phyloP scores from a whole-genome alignment of 2,113 vertebrate species.

The Clarias batrachus region DNA sequence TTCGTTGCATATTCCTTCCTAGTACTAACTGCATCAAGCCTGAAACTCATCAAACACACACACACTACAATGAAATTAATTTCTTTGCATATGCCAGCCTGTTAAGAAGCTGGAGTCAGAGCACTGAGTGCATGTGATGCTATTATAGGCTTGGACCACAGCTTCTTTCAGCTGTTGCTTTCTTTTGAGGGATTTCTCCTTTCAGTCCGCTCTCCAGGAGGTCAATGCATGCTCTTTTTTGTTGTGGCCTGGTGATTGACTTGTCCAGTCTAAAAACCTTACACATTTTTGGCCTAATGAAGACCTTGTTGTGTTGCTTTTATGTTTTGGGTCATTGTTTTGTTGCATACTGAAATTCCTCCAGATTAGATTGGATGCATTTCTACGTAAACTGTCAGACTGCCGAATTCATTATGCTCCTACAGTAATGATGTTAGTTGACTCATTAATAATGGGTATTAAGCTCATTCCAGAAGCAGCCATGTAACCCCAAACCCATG shows the following conservation, averaged over 20 bases:
- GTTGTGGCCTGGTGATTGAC: not conserved
- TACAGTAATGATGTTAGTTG: not conserved
- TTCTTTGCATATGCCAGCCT: too few relatives aligned
- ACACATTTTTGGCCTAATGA: not conserved
- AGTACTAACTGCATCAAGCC: not conserved
- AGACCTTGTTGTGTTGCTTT: not conserved
- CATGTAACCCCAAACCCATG: not conserved
- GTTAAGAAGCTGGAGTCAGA: too few relatives aligned
- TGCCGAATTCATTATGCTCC: not conserved
- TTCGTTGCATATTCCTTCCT: not conserved
- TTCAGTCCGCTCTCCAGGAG: not conserved
- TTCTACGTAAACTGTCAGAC: not conserved
- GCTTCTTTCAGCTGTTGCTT: not conserved
- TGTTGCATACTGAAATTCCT: not conserved
- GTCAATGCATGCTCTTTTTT: not conserved
- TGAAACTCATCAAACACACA: not conserved
- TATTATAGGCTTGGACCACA: not conserved
- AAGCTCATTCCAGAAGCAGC: not conserved
- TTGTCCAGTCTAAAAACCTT: not conserved
- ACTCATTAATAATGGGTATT: not conserved
- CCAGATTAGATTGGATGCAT: not conserved
- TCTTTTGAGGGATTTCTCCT: not conserved
- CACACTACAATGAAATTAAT: too few relatives aligned
- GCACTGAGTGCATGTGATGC: not conserved
- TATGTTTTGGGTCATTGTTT: not conserved